phyloP scores from a whole-genome alignment of 2,113 vertebrate species.

The Grus americana region DNA sequence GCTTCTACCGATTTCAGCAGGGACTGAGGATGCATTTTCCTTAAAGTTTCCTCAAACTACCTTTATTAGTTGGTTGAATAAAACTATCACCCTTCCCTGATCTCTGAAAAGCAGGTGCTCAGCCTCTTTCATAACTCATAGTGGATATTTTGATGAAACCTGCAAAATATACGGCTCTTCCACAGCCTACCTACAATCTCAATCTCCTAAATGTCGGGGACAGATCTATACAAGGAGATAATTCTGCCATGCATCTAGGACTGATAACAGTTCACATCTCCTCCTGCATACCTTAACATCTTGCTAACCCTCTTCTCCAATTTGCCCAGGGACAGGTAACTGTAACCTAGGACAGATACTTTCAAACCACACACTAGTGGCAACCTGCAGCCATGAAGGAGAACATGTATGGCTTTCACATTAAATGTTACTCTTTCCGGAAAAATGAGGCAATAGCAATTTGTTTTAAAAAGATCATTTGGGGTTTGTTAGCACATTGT shows the following conservation, averaged over 20 bases:
- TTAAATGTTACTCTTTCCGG: neutral
- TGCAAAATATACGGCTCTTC: neutral
- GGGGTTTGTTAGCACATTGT: neutral
- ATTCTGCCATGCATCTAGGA: neutral
- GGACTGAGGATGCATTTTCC: neutral
- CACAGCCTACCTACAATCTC: neutral
- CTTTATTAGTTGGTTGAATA: neutral
- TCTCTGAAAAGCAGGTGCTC: neutral
- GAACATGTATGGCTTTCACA: neutral
- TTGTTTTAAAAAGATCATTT: neutral
- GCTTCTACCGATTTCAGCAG: neutral
- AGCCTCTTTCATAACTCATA: neutral
- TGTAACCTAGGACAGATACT: neutral
- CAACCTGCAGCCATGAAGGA: neutral
- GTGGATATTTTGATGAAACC: neutral
- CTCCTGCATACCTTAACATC: neutral
- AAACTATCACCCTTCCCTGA: neutral
- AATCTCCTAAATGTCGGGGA: neutral
- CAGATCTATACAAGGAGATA: neutral
- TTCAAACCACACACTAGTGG: neutral
- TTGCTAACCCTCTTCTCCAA: neutral
- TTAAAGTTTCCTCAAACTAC: neutral
- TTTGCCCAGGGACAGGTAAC: neutral
- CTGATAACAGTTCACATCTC: neutral
- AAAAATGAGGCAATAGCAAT: neutral